A percentile compares a stretch with the other conserved stretches of the same genome.
phyloP scores from a whole-genome alignment of 1,140 invertebrate species.

The Drosophila obscura region DNA sequence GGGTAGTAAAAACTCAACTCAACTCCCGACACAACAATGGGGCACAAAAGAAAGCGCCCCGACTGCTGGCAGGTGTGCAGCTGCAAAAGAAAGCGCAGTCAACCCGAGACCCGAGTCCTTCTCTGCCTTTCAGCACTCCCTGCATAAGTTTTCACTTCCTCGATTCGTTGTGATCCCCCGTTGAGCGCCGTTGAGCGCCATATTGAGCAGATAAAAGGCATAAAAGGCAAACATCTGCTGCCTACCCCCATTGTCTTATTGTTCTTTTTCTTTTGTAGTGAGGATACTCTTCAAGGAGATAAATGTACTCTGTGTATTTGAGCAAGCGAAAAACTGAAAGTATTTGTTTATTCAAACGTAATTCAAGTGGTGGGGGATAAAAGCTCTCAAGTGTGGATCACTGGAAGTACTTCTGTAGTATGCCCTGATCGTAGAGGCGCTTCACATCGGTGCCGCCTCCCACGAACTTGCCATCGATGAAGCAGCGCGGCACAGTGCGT shows the following conservation, averaged over 20 bases:
- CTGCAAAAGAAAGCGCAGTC: slow-evolving; percentile 34
- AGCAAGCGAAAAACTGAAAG: background rate
- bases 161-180: slow-evolving; percentile 18
- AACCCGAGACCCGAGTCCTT: background rate
- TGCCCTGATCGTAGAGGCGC: slow-evolving; percentile 89
- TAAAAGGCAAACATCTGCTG: slow-evolving; percentile 2
- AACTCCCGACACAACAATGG: slow-evolving; percentile 21
- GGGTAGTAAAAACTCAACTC: background rate
- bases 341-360: slow-evolving; percentile 1
- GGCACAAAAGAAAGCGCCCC: background rate
- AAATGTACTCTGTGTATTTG: too few species aligned
- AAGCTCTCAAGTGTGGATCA: slow-evolving; percentile 3
- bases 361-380: background rate
- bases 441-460: slow-evolving; percentile 96
- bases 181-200: slow-evolving; percentile 43
- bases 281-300: background rate
- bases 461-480: slow-evolving; percentile 94
- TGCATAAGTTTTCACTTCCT: slow-evolving; percentile 44
- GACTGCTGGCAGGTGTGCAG: slow-evolving; percentile 19
- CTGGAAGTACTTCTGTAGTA: slow-evolving; percentile 83
- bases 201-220: slow-evolving; percentile 55
- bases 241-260: slow-evolving; percentile 1
- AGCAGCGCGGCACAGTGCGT: slow-evolving; percentile 94
- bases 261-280: background rate
- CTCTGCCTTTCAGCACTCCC: slow-evolving; percentile 1